Conservation (phyloP, 2,113 vertebrate species). For the Lagopus muta region DNA sequence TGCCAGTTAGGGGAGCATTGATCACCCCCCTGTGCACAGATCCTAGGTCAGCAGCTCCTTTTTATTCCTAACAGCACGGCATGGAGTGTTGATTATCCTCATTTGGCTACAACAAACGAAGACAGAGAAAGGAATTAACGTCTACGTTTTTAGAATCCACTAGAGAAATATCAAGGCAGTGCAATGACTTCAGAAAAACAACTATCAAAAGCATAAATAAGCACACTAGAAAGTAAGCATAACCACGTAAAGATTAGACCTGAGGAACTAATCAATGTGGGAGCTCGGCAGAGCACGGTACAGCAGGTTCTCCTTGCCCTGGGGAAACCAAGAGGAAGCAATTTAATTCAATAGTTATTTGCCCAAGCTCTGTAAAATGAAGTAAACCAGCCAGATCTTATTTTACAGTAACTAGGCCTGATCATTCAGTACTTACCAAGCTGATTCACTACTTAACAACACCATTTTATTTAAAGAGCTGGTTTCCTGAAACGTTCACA, state of each 20-base stretch:
- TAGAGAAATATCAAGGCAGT: constrained; percentile 24
- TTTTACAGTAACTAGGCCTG: constrained; percentile 32
- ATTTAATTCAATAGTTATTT: constrained; percentile 68
- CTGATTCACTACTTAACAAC: constrained; percentile 26
- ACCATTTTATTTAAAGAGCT: constrained; percentile 50
- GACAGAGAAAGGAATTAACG: background rate
- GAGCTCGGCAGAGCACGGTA: constrained; percentile 1
- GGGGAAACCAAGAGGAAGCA: constrained; percentile 52
- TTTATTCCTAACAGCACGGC: background rate
- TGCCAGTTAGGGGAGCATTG: background rate
- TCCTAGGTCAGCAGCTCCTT: background rate
- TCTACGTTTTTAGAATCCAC: constrained; percentile 8
- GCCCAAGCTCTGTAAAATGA: constrained; percentile 59
- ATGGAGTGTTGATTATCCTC: background rate
- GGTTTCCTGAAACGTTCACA: constrained; percentile 24
- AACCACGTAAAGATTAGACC: constrained; percentile 31
- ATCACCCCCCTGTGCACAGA: background rate
- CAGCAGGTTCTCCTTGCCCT: constrained; percentile 28
- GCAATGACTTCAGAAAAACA: constrained; percentile 13
- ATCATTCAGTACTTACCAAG: constrained; percentile 48
- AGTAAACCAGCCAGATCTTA: constrained; percentile 47
- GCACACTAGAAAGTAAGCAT: background rate
- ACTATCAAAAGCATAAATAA: constrained; percentile 12
- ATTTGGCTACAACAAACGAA: background rate
- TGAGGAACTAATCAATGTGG: constrained; percentile 40